These are phyloP conservation scores for Hippocampus zosterae DNA, from an alignment of 2,113 vertebrate genomes.

Conservation along the genomic window DNA sequence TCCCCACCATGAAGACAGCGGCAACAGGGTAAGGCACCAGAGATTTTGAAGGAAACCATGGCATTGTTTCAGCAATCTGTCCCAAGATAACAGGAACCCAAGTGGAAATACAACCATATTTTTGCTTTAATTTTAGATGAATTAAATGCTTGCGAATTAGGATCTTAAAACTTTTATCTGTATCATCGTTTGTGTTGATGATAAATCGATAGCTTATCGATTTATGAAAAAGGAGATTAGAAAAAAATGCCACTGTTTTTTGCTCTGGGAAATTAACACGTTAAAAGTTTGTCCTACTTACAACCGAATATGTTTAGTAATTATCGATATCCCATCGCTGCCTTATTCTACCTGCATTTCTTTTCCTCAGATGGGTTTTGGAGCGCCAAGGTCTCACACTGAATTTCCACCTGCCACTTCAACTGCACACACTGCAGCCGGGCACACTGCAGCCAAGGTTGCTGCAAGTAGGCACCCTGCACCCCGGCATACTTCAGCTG, in stretches of 20 bases:
- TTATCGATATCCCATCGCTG: background rate
- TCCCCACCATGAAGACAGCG: constrained; percentile 54
- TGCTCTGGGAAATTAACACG: too few species aligned
- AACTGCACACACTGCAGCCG: background rate
- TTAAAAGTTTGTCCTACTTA: background rate
- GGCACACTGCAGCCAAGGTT: background rate
- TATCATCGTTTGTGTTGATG: too few species aligned
- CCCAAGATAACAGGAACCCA: background rate
- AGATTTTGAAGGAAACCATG: background rate
- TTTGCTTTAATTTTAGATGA: background rate
- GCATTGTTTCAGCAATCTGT: background rate
- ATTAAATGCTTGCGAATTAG: background rate
- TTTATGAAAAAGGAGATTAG: too few species aligned
- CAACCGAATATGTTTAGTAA: background rate
- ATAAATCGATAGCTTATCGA: too few species aligned
- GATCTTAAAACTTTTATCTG: background rate
- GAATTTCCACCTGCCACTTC: constrained; percentile 60
- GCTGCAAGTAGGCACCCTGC: background rate
- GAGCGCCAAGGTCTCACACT: constrained; percentile 37
- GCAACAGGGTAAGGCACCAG: constrained; percentile 30
- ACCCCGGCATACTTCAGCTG: too few species aligned
- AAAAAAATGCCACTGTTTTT: background rate
- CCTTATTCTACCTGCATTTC: constrained; percentile 24
- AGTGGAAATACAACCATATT: background rate
- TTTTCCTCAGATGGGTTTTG: constrained; percentile 57